Evolutionary conservation across 2,888 invertebrate genomes (phyloP), one percentile per base, ranked within the genome.

Genomic region (Tigriopus californicus): DNA sequence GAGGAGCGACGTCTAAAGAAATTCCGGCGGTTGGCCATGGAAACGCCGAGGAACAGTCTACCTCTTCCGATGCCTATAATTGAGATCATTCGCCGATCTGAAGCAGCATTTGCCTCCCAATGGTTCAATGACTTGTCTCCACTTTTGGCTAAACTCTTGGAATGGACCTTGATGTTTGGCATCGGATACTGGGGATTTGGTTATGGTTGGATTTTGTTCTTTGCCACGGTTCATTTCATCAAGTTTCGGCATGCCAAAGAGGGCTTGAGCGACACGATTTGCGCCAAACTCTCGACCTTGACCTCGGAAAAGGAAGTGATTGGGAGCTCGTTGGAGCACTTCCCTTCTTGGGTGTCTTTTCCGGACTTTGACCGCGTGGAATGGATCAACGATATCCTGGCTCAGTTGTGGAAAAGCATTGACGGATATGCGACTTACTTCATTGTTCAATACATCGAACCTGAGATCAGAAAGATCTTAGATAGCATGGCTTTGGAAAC

Each of bases 91-190:
- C 33, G 33, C 4, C 33, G 33, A 33, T 33, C 33, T 33, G 33
- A 33, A 8, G 33, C 33, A 5, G 33, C 33, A 33, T 33, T 33
- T 33, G 33, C 33, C 8, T 33, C 33, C 33, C 33, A 33, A 33
- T 33, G 33, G 33, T 33, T 33, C 33, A 33, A 33, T 33, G 33
- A 33, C 8, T 8, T 33, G 33, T 33, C 33, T 3, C 33, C 42
- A 66, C 62, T 61, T 68, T 68, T 2, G 13, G 56, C 44, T 15
- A 44, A 44, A 44, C 44, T 54, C 18, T 11, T 41, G n/a, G 54
- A 54, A 41, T 54, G 41, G 33, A 41, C 54, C 40, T 12, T 54
- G 11, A 41, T 54, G 54, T 54, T 41, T 54, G 33, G 33, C 18
- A 18, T 54, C n/a, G 33, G 54, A 33, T 25, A 40, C 11, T 54